phyloP scores from a whole-genome alignment of 1,140 invertebrate species.

The Melitaea cinxia region DNA sequence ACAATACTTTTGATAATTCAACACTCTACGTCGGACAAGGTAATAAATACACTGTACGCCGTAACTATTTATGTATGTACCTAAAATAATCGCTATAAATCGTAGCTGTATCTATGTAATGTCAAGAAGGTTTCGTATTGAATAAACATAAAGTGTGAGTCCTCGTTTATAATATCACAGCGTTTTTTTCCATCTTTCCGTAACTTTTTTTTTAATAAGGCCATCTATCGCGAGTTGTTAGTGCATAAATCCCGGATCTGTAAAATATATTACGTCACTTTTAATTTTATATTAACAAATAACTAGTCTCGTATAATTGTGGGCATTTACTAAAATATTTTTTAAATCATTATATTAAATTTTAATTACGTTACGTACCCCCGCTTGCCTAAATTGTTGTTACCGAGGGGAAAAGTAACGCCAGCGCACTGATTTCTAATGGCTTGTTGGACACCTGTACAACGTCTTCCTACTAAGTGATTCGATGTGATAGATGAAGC shows the following conservation, averaged over 20 bases:
- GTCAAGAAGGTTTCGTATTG: too few species aligned
- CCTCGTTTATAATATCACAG: too few species aligned
- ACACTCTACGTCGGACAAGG: too few species aligned
- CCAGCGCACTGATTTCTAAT: conserved; percentile 48
- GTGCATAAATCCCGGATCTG: conserved; percentile 18
- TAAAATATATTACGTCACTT: background rate
- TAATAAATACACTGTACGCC: too few species aligned
- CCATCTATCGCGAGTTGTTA: conserved; percentile 9
- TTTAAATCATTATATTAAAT: background rate
- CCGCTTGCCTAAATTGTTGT: conserved; percentile 53
- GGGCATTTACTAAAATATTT: background rate
- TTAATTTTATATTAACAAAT: background rate
- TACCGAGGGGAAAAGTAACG: conserved; percentile 51
- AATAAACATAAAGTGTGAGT: too few species aligned
- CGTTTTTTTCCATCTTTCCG: too few species aligned
- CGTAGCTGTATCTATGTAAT: too few species aligned
- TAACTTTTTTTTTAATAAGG: conserved; percentile 23
- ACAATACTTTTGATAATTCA: too few species aligned
- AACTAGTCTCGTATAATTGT: background rate
- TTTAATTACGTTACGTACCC: conserved; percentile 40
- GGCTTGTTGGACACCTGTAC: conserved; percentile 49
- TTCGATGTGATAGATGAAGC: conserved; percentile 79
- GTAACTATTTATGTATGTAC: too few species aligned
- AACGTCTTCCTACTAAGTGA: conserved; percentile 70
- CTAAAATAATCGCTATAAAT: too few species aligned